Evolutionary conservation across 2,888 invertebrate genomes (phyloP), one percentile per base, ranked within the genome.

Genomic region (Euproctis similis): DNA sequence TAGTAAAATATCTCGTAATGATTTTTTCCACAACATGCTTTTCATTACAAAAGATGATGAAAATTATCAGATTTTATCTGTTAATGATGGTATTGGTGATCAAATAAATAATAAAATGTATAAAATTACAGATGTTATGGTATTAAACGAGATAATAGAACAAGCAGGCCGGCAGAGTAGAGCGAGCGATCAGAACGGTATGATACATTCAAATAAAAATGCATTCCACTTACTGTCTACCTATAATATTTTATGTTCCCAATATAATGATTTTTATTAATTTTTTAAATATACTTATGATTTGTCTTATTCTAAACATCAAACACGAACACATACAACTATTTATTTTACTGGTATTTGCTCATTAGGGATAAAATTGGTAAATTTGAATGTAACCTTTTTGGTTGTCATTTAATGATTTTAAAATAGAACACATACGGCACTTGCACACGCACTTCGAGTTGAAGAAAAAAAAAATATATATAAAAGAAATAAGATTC

Each of bases 121-220:
- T 12, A 26, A 10, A 29, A 6, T 76, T 87, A 29, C 86, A 97
- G 97, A 98, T 87, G 96, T 97, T 41, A 95, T 97, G 95, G 97
- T 97, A 56, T 87, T 97, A 60, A 97, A 96, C 72, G 96, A 97
- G 75, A 96, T 98, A 61, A 95, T 97, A 57, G 96, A 97, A 72
- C 97, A 97, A 87, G 97, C 96, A 36, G 93, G 94, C 51, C 88
- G 93, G 69, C 94, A 94, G 65, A 94, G 94, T 82, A 88, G 92
- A 65, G 90, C 91, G 36, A 93, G 93, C 66, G 95, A 95, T 46
- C 92, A 92, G 74, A 93, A 92, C 89, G 94, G 94, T 95, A 92
- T 88, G 87, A 74, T 47, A 38, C n/a, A n/a, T n/a, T 50, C 47
- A 42, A 49, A 40, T 50, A 46, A 59, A 53, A 51, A 53, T 35